Conservation (phyloP, 2,888 invertebrate genomes). For the Ornithoptera alexandrae region DNA sequence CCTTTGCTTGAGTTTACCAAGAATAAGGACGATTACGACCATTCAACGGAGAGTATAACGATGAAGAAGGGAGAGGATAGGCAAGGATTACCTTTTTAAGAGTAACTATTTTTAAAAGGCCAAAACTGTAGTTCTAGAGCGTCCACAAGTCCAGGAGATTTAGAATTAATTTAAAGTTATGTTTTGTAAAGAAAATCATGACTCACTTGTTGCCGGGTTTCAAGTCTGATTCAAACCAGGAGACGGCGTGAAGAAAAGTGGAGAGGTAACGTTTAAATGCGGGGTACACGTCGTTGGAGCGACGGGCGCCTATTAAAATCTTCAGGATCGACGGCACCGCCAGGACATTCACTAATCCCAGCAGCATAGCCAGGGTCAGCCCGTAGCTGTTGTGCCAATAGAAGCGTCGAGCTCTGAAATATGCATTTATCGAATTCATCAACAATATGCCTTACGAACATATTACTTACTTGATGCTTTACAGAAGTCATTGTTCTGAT, state of each 20-base stretch:
- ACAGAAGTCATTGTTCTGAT: background rate
- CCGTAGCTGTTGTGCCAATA: slow-evolving; percentile 85
- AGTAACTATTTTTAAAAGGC: no score
- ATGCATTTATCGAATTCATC: slow-evolving; percentile 29
- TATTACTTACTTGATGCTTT: background rate
- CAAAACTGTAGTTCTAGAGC: no score
- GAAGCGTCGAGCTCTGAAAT: slow-evolving; percentile 84
- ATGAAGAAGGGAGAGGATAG: no score
- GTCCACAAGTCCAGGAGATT: background rate
- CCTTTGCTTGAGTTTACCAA: no score
- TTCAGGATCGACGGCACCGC: slow-evolving; percentile 86
- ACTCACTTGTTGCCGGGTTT: slow-evolving; percentile 81
- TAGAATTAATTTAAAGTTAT: no score
- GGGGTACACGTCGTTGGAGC: slow-evolving; percentile 82
- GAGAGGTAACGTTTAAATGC: slow-evolving; percentile 89
- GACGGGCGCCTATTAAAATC: slow-evolving; percentile 85
- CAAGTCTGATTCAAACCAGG: slow-evolving; percentile 89
- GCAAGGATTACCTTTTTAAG: no score
- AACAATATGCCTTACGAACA: background rate
- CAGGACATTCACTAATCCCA: slow-evolving; percentile 87
- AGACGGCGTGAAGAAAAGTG: slow-evolving; percentile 86
- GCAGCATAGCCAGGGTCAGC: slow-evolving; percentile 85
- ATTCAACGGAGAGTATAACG: no score
- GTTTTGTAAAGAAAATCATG: background rate
- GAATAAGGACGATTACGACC: no score